These are phyloP conservation scores for Tipula vernalis DNA, from an alignment of 2,888 invertebrate genomes.

Conservation along the genomic window DNA sequence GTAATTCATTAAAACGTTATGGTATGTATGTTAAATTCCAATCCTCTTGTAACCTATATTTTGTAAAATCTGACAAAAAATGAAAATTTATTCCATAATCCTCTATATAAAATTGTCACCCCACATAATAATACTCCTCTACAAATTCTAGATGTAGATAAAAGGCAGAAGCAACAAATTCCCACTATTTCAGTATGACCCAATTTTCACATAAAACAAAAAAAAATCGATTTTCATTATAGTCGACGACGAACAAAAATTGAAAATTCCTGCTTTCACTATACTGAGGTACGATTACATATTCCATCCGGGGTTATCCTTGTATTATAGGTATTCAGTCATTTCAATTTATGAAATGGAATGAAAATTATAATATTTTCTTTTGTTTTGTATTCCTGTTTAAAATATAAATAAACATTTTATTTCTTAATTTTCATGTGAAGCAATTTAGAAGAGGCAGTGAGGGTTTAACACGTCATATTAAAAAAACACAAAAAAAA, in stretches of 20 bases:
- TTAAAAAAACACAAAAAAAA: too few relatives aligned
- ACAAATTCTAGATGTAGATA: background rate
- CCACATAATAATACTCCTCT: background rate
- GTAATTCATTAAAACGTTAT: too few relatives aligned
- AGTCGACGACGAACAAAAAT: background rate
- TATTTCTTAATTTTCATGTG: background rate
- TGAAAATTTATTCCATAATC: background rate
- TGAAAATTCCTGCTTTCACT: background rate
- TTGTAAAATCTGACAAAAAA: background rate
- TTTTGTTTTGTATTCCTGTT: background rate
- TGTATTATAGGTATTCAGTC: background rate
- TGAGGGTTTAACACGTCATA: background rate
- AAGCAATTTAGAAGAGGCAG: background rate
- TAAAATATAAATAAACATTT: background rate
- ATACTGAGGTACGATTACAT: too few relatives aligned
- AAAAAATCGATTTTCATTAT: background rate
- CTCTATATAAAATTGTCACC: background rate
- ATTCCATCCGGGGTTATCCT: background rate
- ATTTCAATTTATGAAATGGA: background rate
- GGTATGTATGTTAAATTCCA: background rate
- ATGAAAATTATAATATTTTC: background rate
- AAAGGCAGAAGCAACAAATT: background rate
- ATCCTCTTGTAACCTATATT: background rate
- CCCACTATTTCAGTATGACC: background rate
- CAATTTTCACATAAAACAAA: background rate